Base-by-base conservation (phyloP, 2,797 vertebrate species). In the Amniataba percoides region DNA sequence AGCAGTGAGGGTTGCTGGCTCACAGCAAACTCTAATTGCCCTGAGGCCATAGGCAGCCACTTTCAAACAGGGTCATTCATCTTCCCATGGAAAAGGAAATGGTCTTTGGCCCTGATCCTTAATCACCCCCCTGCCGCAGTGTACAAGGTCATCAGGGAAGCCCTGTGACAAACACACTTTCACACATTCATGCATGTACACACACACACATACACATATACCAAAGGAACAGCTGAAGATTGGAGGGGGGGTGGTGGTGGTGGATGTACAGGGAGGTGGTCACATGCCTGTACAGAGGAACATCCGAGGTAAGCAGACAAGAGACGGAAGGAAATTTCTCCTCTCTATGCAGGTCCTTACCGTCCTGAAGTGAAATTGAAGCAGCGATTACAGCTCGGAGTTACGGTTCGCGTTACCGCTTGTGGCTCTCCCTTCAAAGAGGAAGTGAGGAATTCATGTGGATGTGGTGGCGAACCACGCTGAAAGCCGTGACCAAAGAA, bases 41-140 rank as follows among this genome's bases (percentile, higher is more conserved):
- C 91, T 2, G 77, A 84, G 88, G 92, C 94, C 90, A 82, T 76
- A 89, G 92, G 91, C 92, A 92, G 93, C 90, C 89, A 88, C 89
- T 95, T 93, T 90, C 91, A 91, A 94, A 91, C 92, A 92, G 89
- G 90, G 89, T 87, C 94, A 93, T 95, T 93, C 89, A 94, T 95
- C 94, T 95, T 95, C 87, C 90, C 82, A 87, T 78, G 90, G 87
- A 90, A 92, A 92, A 93, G 90, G 89, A 94, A 94, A 94, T 91
- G 90, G 92, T 93, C 89, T 91, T 88, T 89, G 87, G 90, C 88
- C 92, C 81, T 87, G 91, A 94, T 94, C 91, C 89, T 95, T 95
- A 95, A 95, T 96, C 94, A 95, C 92, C 89, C 93, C 87, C 92
- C 88, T 89, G 87, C 91, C 63, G 83, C 92, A 87, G 79, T 66